Evolutionary conservation across 2,888 invertebrate species (phyloP), one percentile per base, ranked within the genome.

Genomic region (Crioceris asparagi): DNA sequence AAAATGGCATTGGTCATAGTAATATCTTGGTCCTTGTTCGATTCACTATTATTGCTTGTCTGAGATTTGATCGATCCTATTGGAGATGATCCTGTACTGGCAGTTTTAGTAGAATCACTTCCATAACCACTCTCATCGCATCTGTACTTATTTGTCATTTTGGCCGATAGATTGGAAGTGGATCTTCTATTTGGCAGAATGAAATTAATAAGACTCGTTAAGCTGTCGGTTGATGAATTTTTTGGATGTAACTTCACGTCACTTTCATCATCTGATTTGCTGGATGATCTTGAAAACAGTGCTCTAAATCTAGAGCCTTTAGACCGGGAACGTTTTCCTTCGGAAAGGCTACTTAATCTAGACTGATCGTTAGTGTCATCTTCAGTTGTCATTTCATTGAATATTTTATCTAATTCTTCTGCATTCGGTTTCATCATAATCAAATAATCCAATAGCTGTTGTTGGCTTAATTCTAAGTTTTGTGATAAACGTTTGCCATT

Each of bases 121-220:
- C 74, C 74, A 50, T 75, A 75, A 11, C 74, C 75, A 50, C 72
- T 73, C 53, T 74, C 75, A 47, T 74, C 73, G 7, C 49, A 55
- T 51, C 57, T 65, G 42, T 50, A 49, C 48, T 53, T 49, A 27
- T 43, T 41, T 11, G 45, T 45, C 8, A 52, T 48, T 11, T 40
- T 44, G 17, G 50, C 45, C 2, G 51, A 48, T 16, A 38, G 56
- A 53, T 56, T 58, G 40, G 55, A 56, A 44, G 48, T 51, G 32
- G 54, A 52, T 50, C 48, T 52, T 35, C 55, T 52, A 38, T 53
- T 54, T 5, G 59, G 56, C 32, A 51, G 40, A 15, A 64, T 52
- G 29, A 61, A 52, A 43, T 61, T 59, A 12, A 56, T 53, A 33
- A 62, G 41, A 38, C 56, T 59, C 4, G 60, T 54, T 16, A 62